Percentiles rank a stretch among this genome's conserved stretches.
Evolutionary conservation across 2,888 invertebrate genomes (phyloP).

Genomic region (Pammene aurita): DNA sequence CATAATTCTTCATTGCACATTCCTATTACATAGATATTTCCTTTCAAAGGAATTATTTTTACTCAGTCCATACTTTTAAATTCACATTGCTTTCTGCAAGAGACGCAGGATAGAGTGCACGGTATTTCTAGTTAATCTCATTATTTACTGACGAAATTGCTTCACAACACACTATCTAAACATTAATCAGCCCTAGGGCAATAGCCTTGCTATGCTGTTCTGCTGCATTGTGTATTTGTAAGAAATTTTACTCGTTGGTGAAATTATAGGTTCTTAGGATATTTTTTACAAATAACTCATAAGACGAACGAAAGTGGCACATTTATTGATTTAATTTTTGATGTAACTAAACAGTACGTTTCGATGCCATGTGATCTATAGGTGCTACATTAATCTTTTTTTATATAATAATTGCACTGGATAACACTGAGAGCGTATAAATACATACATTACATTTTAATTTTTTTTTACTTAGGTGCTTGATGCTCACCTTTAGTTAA

Average conservation of each 20-base stretch:
- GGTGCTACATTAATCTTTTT: too few relatives aligned
- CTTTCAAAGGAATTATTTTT: background rate
- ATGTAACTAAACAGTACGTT: too few relatives aligned
- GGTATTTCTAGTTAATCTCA: conserved; percentile 21
- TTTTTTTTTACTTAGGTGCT: too few relatives aligned
- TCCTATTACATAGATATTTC: background rate
- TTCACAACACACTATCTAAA: conserved; percentile 25
- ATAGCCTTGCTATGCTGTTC: background rate
- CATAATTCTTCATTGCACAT: background rate
- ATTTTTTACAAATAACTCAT: too few relatives aligned
- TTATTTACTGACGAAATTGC: conserved; percentile 29
- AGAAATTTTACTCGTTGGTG: background rate
- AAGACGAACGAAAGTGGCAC: too few relatives aligned
- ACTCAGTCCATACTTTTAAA: background rate
- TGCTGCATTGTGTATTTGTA: background rate
- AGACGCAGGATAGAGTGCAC: background rate
- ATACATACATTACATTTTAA: too few relatives aligned
- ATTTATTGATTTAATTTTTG: too few relatives aligned
- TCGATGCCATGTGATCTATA: too few relatives aligned
- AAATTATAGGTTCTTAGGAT: too few relatives aligned
- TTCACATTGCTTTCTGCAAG: background rate
- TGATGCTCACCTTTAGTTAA: too few relatives aligned
- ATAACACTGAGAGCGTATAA: too few relatives aligned
- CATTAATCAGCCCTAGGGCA: conserved; percentile 24
- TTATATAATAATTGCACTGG: too few relatives aligned